Conservation (phyloP, 1,140 invertebrate species). For the Orchestia grillus region DNA sequence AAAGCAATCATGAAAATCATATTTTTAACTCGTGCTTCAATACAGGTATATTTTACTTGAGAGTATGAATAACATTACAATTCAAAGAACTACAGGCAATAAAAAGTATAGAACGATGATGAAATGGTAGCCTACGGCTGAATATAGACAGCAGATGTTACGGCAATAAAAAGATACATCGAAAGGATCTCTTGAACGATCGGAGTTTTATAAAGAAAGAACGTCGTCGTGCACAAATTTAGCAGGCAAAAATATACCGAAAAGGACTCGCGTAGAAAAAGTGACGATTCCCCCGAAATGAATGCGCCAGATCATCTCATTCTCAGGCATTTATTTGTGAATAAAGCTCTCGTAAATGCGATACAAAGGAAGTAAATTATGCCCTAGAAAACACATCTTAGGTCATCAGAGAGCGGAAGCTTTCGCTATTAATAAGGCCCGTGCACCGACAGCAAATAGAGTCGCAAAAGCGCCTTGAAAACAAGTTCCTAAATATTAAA, state of each 20-base stretch:
- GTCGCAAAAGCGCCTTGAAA: neutral
- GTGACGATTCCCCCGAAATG: neutral
- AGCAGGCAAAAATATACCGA: neutral
- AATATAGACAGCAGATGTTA: too few relatives aligned
- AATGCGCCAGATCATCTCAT: neutral
- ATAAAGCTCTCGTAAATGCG: too few relatives aligned
- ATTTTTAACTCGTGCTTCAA: too few relatives aligned
- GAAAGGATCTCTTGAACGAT: too few relatives aligned
- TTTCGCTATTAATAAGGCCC: neutral
- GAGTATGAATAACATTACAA: too few relatives aligned
- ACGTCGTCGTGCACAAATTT: neutral
- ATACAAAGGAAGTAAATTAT: neutral
- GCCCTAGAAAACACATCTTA: neutral
- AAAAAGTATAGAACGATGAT: too few relatives aligned
- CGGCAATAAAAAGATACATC: too few relatives aligned
- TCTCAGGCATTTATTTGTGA: neutral
- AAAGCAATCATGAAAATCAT: too few relatives aligned
- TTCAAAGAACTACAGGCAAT: too few relatives aligned
- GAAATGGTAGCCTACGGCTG: too few relatives aligned
- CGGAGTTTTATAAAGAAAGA: too few relatives aligned
- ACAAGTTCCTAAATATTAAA: conserved; percentile 2
- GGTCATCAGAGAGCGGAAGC: neutral
- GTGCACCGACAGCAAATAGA: neutral
- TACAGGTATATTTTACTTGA: too few relatives aligned
- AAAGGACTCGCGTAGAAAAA: neutral